These are phyloP conservation scores for Oeneis ivallda DNA, from an alignment of 2,888 invertebrate species.

Conservation along the genomic window DNA sequence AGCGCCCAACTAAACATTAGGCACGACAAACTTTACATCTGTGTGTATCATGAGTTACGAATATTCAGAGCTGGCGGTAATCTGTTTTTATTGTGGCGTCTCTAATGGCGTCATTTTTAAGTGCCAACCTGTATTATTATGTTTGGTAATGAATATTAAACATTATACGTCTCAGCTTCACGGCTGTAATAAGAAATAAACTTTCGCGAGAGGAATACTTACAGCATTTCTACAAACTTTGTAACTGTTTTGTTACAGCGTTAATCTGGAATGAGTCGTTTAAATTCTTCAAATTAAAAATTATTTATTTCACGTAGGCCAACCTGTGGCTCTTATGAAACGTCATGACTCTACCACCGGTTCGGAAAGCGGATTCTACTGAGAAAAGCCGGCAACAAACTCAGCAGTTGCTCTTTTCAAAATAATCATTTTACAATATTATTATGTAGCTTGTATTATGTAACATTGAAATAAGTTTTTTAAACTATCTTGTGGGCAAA, in stretches of 20 bases:
- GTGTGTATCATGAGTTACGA: slow-evolving; percentile 47
- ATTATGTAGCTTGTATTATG: too few species aligned
- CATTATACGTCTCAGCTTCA: slow-evolving; percentile 19
- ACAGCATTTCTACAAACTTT: background rate
- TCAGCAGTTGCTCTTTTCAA: too few species aligned
- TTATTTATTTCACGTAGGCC: too few species aligned
- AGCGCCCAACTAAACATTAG: background rate
- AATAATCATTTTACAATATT: too few species aligned
- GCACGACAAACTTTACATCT: slow-evolving; percentile 13
- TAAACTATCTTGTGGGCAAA: too few species aligned
- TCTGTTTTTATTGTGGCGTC: slow-evolving; percentile 65
- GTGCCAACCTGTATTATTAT: slow-evolving; percentile 42
- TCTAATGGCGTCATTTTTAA: slow-evolving; percentile 61
- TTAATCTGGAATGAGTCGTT: background rate
- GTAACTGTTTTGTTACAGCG: background rate
- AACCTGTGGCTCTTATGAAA: too few species aligned
- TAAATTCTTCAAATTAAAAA: too few species aligned
- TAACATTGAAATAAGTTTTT: too few species aligned
- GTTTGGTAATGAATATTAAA: slow-evolving; percentile 42
- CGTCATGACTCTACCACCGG: too few species aligned
- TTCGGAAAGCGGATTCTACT: too few species aligned
- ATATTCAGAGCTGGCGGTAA: slow-evolving; percentile 53
- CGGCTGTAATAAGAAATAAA: background rate
- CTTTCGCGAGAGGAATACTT: background rate
- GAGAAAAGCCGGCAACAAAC: too few species aligned